Evolutionary conservation across 2,113 vertebrate genomes (phyloP), one percentile per base, ranked within the genome.

Genomic region (Cyanistes caeruleus): DNA sequence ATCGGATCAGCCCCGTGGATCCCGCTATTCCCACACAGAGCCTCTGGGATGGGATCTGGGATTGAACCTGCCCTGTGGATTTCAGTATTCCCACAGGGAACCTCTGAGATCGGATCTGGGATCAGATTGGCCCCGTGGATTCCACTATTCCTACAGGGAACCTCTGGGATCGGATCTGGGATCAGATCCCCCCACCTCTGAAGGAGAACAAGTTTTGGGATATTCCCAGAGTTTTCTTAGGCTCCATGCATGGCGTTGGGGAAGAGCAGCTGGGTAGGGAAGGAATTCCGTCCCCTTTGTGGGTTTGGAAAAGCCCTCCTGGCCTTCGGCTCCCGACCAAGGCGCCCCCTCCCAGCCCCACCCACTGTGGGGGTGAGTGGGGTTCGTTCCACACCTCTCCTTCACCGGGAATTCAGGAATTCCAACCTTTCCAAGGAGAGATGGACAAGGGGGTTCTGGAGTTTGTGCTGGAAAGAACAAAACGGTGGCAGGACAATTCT

Each of bases 161-260:
- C 21, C 21, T 24, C 21, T 39, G 8, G 27, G 27, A 31, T 7
- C 5, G 0, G 4, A 19, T 56, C 20, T 5, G 0, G 70, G 89
- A 67, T 67, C 60, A 31, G 51, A 55, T 63, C 69, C 82, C 17
- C 65, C 48, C 52, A 15, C 19, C 3, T 2, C 22, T 60, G 68
- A 83, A 72, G 3, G 49, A 78, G 62, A 46, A 27, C 62, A 30
- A 35, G 62, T 22, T 69, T 37, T 55, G 44, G 82, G 75, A 43
- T 75, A 72, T 63, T 30, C 23, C 77, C 39, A 15, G 68, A 39
- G 8, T 35, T 35, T 74, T 31, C 41, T 65, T 10, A 49, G 63
- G 49, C 46, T 52, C 53, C 41, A 4, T 0, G 6, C 1, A 4
- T 6, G 1, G 21, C 9, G 0, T 11, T 17, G 67, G 28, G 82